Percentiles rank a stretch among this genome's conserved stretches.
phyloP scores from a whole-genome alignment of 2,888 invertebrate genomes.

The Aphodius sticticus region DNA sequence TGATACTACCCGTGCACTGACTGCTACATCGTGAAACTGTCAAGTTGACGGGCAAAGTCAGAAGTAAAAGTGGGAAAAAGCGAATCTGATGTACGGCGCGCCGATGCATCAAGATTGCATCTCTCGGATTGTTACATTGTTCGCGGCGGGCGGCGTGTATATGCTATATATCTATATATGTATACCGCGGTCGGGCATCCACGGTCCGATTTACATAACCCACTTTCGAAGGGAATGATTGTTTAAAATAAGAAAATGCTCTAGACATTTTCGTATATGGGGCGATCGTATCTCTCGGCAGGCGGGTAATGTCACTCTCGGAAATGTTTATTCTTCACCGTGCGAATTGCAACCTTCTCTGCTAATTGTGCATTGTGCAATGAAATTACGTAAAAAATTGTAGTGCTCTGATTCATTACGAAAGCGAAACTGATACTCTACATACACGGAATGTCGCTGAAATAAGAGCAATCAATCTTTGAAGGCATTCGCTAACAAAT shows the following conservation, averaged over 20 bases:
- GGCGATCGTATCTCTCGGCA: background rate
- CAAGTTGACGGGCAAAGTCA: background rate
- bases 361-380: background rate
- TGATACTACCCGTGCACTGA: background rate
- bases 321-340: background rate
- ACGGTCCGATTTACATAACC: slow-evolving; percentile 26
- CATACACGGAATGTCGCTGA: no score
- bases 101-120: slow-evolving; percentile 19
- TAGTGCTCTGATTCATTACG: background rate
- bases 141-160: slow-evolving; percentile 6
- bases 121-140: slow-evolving; percentile 18
- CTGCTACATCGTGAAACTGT: background rate
- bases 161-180: slow-evolving; percentile 5
- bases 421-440: background rate
- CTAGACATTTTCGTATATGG: slow-evolving; percentile 1
- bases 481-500: no score
- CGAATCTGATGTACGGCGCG: slow-evolving; percentile 17
- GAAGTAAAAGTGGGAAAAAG: slow-evolving; percentile 9
- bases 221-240: slow-evolving; percentile 22
- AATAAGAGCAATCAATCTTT: no score
- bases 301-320: background rate
- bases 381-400: background rate
- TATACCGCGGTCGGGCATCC: slow-evolving; percentile 11
- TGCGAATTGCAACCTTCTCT: background rate
- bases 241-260: slow-evolving; percentile 16